Conservation (phyloP, 1,140 invertebrate species). For the Procambarus clarkii region DNA sequence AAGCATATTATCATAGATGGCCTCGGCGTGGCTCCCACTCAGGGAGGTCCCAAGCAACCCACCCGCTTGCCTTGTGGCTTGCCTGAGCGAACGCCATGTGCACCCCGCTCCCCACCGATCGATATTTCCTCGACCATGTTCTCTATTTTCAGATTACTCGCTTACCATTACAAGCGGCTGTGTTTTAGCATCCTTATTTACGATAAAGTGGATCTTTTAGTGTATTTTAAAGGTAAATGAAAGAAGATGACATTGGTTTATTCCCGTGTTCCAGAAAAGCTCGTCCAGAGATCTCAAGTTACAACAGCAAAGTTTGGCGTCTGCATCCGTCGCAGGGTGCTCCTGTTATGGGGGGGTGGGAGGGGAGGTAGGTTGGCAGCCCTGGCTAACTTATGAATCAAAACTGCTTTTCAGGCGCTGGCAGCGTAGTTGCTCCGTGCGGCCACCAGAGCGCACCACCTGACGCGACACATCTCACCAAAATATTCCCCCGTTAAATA, state of each 20-base stretch:
- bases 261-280: constrained; percentile 43
- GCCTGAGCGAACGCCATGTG: constrained; percentile 57
- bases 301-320: constrained; percentile 51
- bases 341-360: neutral
- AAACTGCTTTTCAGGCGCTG: constrained; percentile 51
- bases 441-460: constrained; percentile 49
- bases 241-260: constrained; percentile 4
- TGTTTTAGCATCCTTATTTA: neutral
- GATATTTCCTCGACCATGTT: constrained; percentile 48
- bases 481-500: neutral
- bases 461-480: constrained; percentile 17
- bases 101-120: constrained; percentile 42
- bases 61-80: constrained; percentile 53
- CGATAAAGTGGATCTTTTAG: neutral
- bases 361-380: constrained; percentile 44
- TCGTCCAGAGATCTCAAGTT: constrained; percentile 51
- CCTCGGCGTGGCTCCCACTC: neutral
- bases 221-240: constrained; percentile 6
- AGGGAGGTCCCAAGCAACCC: constrained; percentile 59
- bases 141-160: constrained; percentile 35
- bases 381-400: constrained; percentile 64
- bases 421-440: neutral
- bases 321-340: constrained; percentile 19
- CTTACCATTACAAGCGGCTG: neutral
- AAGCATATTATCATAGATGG: constrained; percentile 40